Base-by-base conservation (phyloP, 2,888 invertebrate species). In the Cylindroiulus punctatus region DNA sequence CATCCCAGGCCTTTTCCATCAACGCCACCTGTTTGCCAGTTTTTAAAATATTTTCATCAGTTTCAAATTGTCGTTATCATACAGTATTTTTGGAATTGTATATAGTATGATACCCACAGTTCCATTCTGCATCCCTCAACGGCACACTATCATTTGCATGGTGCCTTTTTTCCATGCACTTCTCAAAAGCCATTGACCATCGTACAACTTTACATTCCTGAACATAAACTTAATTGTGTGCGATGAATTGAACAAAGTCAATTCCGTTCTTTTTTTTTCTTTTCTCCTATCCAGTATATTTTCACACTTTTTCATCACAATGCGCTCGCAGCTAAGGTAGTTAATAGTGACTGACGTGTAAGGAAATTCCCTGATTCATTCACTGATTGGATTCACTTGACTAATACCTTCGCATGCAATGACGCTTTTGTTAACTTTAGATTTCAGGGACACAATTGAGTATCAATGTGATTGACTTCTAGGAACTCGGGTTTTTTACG, bases 321-420 rank as follows among this genome's bases (percentile, higher is more conserved):
- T 76, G 76, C 76, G 22, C 76, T 76, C 30, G 26, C 76, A 30
- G 30, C 76, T 14, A 76, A 76, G 76, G 76, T 76, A 76, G 76
- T 76, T 76, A 76, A 76, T 76, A 76, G 76, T 76, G 76, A 76
- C 76, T 76, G 76, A 76, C 76, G 76, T 76, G 76, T 76, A 76
- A 76, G 76, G 76, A 76, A 76, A 76, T 76, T 76, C 76, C 76
- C 76, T 76, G 83, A 83, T 83, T 83, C 83, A 83, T 83, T 83
- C 83, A 83, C 83, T 44, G 44, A 83, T 83, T 83, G 40, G 83
- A 42, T 83, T 42, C 83, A 83, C 83, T 42, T 42, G 40, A 83
- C 83, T 83, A 83, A 83, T 83, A 40, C 83, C n/a, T 83, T 83
- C 83, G 83, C 22, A 8, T 76, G 76, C 76, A 76, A 76, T 14